phyloP scores from a whole-genome alignment of 2,888 invertebrate genomes.

The Leptinotarsa juncta region DNA sequence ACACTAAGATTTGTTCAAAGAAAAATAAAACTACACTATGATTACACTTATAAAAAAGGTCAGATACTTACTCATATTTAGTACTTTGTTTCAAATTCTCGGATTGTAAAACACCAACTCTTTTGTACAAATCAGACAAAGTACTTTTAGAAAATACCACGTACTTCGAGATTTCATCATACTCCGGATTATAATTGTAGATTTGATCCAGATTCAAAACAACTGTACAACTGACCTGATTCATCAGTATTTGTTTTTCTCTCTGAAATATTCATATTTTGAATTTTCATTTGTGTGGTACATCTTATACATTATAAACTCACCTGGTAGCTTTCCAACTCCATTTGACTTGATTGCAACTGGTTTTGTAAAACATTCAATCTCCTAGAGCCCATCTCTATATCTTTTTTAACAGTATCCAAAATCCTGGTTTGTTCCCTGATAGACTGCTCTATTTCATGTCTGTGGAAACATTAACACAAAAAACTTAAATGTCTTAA shows the following conservation, averaged over 20 bases:
- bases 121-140: conserved; percentile 70
- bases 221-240: conserved; percentile 79
- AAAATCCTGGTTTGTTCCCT: conserved; percentile 70
- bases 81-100: conserved; percentile 74
- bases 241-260: conserved; percentile 81
- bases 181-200: conserved; percentile 67
- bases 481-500: not conserved
- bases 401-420: conserved; percentile 71
- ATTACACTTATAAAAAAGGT: no score
- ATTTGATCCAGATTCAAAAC: conserved; percentile 79
- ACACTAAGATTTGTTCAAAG: no score
- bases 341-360: conserved; percentile 70
- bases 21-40: no score
- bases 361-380: conserved; percentile 70
- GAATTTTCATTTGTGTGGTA: not conserved
- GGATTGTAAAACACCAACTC: conserved; percentile 74
- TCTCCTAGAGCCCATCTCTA: conserved; percentile 71
- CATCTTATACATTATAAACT: conserved; percentile 17
- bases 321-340: conserved; percentile 76
- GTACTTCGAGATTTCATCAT: conserved; percentile 64
- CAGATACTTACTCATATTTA: conserved; percentile 69
- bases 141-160: conserved; percentile 75
- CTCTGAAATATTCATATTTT: conserved; percentile 65
- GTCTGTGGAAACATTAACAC: conserved; percentile 54
- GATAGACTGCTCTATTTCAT: conserved; percentile 71